These are phyloP conservation scores for Trichonephila clavata DNA, from an alignment of 1,140 invertebrate species.

Conservation along the genomic window DNA sequence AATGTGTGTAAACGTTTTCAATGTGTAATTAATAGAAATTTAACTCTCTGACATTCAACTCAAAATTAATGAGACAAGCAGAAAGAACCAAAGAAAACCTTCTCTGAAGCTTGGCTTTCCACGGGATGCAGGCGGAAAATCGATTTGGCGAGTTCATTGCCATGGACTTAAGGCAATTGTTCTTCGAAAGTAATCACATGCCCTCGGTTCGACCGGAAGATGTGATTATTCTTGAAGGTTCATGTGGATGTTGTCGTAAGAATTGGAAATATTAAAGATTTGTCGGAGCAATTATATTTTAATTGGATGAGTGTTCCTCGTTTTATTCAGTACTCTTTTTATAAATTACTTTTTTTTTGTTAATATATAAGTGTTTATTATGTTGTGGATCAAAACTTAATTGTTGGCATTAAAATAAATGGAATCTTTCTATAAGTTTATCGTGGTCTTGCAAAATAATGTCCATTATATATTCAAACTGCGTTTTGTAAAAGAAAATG, in stretches of 20 bases:
- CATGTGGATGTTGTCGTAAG: background rate
- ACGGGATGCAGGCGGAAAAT: background rate
- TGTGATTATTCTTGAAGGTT: background rate
- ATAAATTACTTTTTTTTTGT: too few relatives aligned
- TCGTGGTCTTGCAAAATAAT: too few relatives aligned
- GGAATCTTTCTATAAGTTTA: too few relatives aligned
- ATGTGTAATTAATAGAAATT: background rate
- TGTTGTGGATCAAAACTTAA: too few relatives aligned
- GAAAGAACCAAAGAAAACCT: background rate
- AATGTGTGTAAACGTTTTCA: too few relatives aligned
- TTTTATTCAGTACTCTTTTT: too few relatives aligned
- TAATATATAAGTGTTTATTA: too few relatives aligned
- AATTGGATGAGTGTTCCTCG: too few relatives aligned
- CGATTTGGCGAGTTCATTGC: conserved; percentile 30
- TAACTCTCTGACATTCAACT: background rate
- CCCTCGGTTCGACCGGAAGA: conserved; percentile 18
- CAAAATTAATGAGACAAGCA: background rate
- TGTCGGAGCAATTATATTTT: too few relatives aligned
- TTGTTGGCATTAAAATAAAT: too few relatives aligned
- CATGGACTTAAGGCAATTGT: background rate
- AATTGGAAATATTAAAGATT: background rate
- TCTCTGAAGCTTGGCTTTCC: background rate
- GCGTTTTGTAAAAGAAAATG: too few relatives aligned
- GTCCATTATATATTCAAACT: too few relatives aligned
- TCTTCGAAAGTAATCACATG: background rate